Evolutionary conservation across 23 tunicate species (phyloP).

Genomic region (Corella eumyota): DNA sequence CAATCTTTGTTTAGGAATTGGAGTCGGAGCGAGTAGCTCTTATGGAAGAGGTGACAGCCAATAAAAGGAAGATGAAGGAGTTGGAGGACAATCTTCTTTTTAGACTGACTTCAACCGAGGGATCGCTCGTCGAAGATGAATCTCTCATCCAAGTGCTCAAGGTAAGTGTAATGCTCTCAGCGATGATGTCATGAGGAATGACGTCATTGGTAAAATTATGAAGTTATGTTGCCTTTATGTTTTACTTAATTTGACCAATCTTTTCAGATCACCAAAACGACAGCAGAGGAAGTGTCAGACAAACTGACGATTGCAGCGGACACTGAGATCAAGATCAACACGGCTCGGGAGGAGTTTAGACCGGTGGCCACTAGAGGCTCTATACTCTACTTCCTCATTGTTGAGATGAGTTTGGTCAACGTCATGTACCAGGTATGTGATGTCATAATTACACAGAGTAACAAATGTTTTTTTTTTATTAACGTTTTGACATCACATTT

Average conservation of each 20-base stretch:
- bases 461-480: no score
- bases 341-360: conserved; percentile 95
- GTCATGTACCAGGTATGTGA: conserved; percentile 95
- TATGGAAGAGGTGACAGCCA: conserved; percentile 99
- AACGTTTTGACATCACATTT: no score
- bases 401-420: conserved; percentile 98
- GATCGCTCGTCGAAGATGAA: conserved; percentile 96
- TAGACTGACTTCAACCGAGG: conserved; percentile 93
- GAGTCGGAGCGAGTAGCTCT: conserved; percentile 92
- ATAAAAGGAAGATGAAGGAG: conserved; percentile 95
- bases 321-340: conserved; percentile 94
- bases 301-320: conserved; percentile 93
- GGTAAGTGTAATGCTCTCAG: conserved; percentile 13
- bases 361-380: conserved; percentile 98
- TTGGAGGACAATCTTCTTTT: conserved; percentile 91
- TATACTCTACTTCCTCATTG: conserved; percentile 95
- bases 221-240: neutral
- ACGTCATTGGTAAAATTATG: neutral
- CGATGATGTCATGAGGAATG: neutral
- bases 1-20: conserved; percentile 36
- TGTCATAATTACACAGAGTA: neutral
- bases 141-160: conserved; percentile 93
- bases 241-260: neutral
- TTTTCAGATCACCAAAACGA: conserved; percentile 70
- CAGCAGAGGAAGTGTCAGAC: conserved; percentile 96